Base-by-base conservation (phyloP, 37 sponge, comb jelly and placozoan species). In the Eunapius fragilis region DNA sequence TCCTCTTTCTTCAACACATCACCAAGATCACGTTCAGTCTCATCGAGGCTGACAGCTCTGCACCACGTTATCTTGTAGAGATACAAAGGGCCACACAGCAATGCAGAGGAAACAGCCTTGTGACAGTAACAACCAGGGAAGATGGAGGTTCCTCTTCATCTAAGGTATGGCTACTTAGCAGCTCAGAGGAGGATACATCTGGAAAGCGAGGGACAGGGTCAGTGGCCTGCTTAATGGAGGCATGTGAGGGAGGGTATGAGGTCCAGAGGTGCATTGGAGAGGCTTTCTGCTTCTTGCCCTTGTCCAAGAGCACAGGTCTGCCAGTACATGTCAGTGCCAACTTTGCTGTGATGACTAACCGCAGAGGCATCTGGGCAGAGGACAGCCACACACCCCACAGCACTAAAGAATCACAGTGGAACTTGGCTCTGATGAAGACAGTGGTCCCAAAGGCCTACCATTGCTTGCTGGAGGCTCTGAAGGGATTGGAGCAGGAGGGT, bases 271-370 rank as follows among this genome's bases (percentile, higher is more conserved):
- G 74, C 2, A 27, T 41, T 31, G 87, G 86, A 25, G 74, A 90
- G n/a, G 26, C 80, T 25, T 85, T 80, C 45, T 90, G 91, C 70
- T 91, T 87, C 68, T 77, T 91, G 27, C 91, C 91, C 23, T 80
- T 91, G 28, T 37, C 87, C n/a, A 68, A 78, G 12, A 33, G n/a
- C 68, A 88, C 89, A 32, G 89, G 88, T 12, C 82, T 92, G 17
- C 89, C 89, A n/a, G 83, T 88, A 13, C 89, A 89, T 33, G 86
- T 92, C 25, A 92, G 85, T 77, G 86, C 75, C 35, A 82, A 74
- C 37, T 88, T 92, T 92, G 85, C 85, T 22, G 82, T 92, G n/a
- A 71, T 69, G 5, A 83, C 68, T 41, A 76, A 92, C 58, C 75
- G 93, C 13, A 85, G 86, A 49, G 92, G 84, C n/a, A 80, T 83